A percentile compares a stretch with the other conserved stretches of the same genome.
phyloP scores from a whole-genome alignment of 2,113 vertebrate species.

The Thinocorus orbignyianus region DNA sequence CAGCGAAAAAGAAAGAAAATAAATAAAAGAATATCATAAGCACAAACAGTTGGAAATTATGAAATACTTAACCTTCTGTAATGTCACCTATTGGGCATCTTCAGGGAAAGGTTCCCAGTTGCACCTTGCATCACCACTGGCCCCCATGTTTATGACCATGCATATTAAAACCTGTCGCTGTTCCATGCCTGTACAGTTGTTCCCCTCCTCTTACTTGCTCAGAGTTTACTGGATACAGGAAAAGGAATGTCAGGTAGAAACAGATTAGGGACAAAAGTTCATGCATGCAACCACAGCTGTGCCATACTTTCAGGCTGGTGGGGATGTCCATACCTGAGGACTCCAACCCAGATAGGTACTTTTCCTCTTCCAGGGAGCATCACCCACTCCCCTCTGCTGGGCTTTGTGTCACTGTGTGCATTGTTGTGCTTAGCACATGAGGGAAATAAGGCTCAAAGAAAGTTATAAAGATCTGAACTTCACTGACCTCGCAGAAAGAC shows the following conservation, averaged over 20 bases:
- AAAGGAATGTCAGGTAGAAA: not conserved
- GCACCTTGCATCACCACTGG: not conserved
- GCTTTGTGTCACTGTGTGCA: not conserved
- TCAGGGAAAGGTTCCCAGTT: not conserved
- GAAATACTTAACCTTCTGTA: not conserved
- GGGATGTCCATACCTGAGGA: accelerated
- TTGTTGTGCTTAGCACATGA: not conserved
- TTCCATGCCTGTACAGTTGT: not conserved
- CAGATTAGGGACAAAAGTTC: not conserved
- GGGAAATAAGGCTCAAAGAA: not conserved
- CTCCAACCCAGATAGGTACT: accelerated
- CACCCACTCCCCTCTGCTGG: not conserved
- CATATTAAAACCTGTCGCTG: not conserved
- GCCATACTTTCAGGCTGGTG: not conserved
- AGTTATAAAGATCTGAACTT: not conserved
- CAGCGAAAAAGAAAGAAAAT: not conserved
- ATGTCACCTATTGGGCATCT: not conserved
- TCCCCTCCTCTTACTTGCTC: not conserved
- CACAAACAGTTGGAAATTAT: not conserved
- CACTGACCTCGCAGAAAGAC: not conserved
- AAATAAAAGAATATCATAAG: not conserved
- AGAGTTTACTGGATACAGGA: not conserved
- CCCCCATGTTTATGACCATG: not conserved
- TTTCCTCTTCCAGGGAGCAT: not conserved
- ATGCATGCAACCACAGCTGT: accelerated